Evolutionary conservation across 2,888 invertebrate genomes (phyloP).

Genomic region (Epiblema foenella): DNA sequence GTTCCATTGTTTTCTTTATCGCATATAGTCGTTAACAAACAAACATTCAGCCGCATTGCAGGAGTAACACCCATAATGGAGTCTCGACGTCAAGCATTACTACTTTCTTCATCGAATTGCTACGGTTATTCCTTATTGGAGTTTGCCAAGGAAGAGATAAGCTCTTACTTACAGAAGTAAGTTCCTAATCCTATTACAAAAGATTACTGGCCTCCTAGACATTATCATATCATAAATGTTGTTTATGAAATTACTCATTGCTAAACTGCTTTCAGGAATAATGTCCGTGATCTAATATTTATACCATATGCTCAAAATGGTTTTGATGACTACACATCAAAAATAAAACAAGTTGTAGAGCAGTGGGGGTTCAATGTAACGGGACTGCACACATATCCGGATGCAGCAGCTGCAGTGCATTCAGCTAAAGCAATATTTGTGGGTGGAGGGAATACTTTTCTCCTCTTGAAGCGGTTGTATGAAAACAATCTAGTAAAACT

Average conservation of each 20-base stretch:
- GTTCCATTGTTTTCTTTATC: slow-evolving; percentile 37
- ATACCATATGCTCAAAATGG: slow-evolving; percentile 90
- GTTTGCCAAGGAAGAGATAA: slow-evolving; percentile 87
- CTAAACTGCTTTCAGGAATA: slow-evolving; percentile 81
- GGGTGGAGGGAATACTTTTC: slow-evolving; percentile 93
- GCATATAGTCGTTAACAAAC: slow-evolving; percentile 23
- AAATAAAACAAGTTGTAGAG: slow-evolving; percentile 84
- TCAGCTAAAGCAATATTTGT: slow-evolving; percentile 89
- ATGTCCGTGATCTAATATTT: slow-evolving; percentile 87
- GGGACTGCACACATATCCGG: slow-evolving; percentile 86
- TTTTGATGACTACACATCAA: slow-evolving; percentile 87
- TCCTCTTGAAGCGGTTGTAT: slow-evolving; percentile 88
- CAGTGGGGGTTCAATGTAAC: slow-evolving; percentile 88
- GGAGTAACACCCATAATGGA: slow-evolving; percentile 48
- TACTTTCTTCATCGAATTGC: slow-evolving; percentile 89
- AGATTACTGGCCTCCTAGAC: neutral
- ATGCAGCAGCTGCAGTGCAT: slow-evolving; percentile 84
- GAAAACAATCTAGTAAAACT: slow-evolving; percentile 86
- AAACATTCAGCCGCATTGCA: slow-evolving; percentile 10
- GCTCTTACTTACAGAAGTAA: slow-evolving; percentile 85
- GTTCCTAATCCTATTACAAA: slow-evolving; percentile 48
- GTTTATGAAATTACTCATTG: neutral
- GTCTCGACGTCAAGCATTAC: slow-evolving; percentile 81
- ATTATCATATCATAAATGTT: neutral
- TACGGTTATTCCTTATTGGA: slow-evolving; percentile 87